Percentiles rank a stretch among this genome's conserved stretches.
Conservation (phyloP, 2,797 vertebrate genomes). For the Gobio occitaniae region DNA sequence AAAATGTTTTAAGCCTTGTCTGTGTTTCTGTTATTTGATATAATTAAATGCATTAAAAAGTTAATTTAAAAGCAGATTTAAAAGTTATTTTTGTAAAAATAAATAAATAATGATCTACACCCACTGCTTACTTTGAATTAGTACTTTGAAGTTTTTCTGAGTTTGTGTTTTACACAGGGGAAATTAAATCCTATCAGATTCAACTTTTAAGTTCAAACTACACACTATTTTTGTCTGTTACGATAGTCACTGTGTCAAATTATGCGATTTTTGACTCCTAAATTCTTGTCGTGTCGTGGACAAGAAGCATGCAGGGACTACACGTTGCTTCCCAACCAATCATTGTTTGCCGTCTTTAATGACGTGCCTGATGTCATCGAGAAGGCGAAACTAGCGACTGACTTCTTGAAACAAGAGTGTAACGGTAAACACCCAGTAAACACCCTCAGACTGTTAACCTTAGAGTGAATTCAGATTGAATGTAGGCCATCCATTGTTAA, state of each 20-base stretch:
- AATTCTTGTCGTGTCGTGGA: background rate
- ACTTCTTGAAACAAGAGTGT: background rate
- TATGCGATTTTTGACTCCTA: background rate
- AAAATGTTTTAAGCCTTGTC: too few relatives aligned
- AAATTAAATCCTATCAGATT: background rate
- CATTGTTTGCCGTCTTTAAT: background rate
- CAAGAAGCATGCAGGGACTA: background rate
- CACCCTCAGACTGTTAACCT: background rate
- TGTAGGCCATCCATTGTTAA: background rate
- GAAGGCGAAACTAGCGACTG: background rate
- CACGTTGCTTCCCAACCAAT: background rate
- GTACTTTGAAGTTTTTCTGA: background rate
- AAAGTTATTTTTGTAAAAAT: background rate
- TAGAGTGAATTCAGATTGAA: background rate
- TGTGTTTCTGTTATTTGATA: background rate
- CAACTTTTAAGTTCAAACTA: background rate
- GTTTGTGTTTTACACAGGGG: background rate
- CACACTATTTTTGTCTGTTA: background rate
- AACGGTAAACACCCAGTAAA: background rate
- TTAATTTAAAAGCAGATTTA: background rate
- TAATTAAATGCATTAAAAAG: background rate
- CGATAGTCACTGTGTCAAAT: background rate
- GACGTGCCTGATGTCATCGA: background rate
- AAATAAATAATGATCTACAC: background rate
- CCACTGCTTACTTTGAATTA: background rate